Percentiles rank a stretch among this genome's conserved stretches.
Evolutionary conservation across 1,140 invertebrate genomes (phyloP).

Genomic region (Phymastichus coffea): DNA sequence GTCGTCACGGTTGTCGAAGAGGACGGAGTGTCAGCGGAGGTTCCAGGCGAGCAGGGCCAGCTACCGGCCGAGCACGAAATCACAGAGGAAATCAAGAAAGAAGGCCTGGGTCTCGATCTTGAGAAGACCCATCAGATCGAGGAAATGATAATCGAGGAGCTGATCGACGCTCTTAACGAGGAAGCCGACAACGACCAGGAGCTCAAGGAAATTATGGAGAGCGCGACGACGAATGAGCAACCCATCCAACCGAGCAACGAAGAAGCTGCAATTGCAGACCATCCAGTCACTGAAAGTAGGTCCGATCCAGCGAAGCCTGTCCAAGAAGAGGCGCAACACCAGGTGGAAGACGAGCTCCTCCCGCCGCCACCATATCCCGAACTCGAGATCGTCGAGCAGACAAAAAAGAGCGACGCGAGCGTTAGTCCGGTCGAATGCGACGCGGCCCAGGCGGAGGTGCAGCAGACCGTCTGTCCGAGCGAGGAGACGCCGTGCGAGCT

Average conservation of each 20-base stretch:
- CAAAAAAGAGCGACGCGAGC: neutral
- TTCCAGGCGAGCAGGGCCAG: too few relatives aligned
- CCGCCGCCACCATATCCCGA: neutral
- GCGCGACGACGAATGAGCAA: neutral
- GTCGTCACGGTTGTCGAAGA: neutral
- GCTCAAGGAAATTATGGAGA: conserved; percentile 16
- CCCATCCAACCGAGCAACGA: conserved; percentile 1
- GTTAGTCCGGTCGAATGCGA: neutral
- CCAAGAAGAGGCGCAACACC: neutral
- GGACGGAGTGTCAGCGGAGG: too few relatives aligned
- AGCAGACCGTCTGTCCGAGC: neutral
- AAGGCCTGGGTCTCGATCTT: neutral
- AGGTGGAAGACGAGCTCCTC: too few relatives aligned
- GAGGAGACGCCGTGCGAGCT: neutral
- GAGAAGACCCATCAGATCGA: conserved; percentile 13
- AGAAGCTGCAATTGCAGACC: neutral
- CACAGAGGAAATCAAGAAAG: neutral
- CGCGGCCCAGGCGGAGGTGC: neutral
- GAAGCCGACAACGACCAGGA: conserved; percentile 21
- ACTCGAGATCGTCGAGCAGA: conserved; percentile 12
- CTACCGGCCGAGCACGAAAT: conserved; percentile 2
- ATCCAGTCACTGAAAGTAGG: neutral
- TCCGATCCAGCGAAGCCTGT: neutral
- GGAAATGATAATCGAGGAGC: conserved; percentile 22
- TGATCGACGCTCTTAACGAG: conserved; percentile 21